Evolutionary conservation across 2,113 vertebrate species (phyloP).

Genomic region (Alosa alosa): DNA sequence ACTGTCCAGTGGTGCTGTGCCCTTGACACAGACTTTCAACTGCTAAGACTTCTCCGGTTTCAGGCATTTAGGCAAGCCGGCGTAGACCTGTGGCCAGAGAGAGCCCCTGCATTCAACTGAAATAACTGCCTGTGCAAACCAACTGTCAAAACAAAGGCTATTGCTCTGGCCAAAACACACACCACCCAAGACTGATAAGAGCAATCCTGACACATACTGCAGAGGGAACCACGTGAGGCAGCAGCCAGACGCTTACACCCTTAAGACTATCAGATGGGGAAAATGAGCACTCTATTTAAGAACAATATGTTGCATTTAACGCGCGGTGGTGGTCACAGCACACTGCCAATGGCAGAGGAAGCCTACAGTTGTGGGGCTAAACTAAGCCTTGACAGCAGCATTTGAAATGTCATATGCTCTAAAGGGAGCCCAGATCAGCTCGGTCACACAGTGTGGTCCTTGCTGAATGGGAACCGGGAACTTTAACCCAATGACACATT

Average conservation of each 20-base stretch:
- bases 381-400: constrained; percentile 6
- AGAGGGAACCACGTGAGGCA: neutral
- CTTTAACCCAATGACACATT: constrained; percentile 5
- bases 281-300: neutral
- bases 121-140: constrained; percentile 18
- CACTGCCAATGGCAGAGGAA: neutral
- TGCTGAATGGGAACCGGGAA: neutral
- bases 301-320: constrained; percentile 1
- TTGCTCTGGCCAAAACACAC: constrained; percentile 18
- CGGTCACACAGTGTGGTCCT: neutral
- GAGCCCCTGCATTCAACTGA: constrained; percentile 9
- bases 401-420: constrained; percentile 13
- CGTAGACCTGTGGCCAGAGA: constrained; percentile 1
- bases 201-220: constrained; percentile 11
- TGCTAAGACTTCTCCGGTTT: constrained; percentile 12
- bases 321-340: neutral
- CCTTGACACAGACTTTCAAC: constrained; percentile 69
- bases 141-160: constrained; percentile 21
- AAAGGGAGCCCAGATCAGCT: neutral
- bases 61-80: constrained; percentile 2
- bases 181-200: constrained; percentile 15
- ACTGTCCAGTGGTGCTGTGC: constrained; percentile 67
- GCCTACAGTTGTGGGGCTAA: neutral
- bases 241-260: neutral
- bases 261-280: neutral